A percentile compares a stretch with the other conserved stretches of the same genome.
phyloP scores from a whole-genome alignment of 2,888 invertebrate genomes.

The Julus scanicus region DNA sequence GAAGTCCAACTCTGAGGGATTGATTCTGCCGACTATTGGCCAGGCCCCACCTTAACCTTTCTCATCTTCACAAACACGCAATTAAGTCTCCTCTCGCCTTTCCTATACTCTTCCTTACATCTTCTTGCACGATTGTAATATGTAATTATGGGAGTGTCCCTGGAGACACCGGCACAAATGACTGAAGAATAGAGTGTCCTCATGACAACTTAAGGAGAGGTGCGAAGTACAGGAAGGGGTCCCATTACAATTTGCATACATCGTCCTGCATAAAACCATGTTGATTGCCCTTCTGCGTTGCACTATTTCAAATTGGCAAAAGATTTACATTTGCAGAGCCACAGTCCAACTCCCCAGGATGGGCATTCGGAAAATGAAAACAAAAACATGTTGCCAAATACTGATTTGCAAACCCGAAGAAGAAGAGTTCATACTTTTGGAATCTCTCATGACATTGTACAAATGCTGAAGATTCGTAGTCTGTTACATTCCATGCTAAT shows the following conservation, averaged over 20 bases:
- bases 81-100: not conserved
- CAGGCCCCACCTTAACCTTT: not conserved
- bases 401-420: no score
- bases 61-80: not conserved
- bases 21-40: not conserved
- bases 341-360: not conserved
- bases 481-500: no score
- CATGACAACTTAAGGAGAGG: conserved; percentile 11
- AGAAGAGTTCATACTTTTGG: no score
- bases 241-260: not conserved
- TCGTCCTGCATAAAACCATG: not conserved
- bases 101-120: not conserved
- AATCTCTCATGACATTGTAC: no score
- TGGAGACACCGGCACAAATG: not conserved
- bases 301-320: conserved; percentile 19
- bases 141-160: conserved; percentile 1
- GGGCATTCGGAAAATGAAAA: not conserved
- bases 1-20: not conserved
- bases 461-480: no score
- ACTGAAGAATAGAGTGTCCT: conserved; percentile 19
- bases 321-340: not conserved
- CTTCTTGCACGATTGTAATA: conserved; percentile 11
- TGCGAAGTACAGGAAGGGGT: conserved; percentile 19
- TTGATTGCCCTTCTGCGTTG: conserved; percentile 19
- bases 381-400: no score